Base-by-base conservation (phyloP, 2,113 vertebrate genomes). In the Gallinago undulata region DNA sequence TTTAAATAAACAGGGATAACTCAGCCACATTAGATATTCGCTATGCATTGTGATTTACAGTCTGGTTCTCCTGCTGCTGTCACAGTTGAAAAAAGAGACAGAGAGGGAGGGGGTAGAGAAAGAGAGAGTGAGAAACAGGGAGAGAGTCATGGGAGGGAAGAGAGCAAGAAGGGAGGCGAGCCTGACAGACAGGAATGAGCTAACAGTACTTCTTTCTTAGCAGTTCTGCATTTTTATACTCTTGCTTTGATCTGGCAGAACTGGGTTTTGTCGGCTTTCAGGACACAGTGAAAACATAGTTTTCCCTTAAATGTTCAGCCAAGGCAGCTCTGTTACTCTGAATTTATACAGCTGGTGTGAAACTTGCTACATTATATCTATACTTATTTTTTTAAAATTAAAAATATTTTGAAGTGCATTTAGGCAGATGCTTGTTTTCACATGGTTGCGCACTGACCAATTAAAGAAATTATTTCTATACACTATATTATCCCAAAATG, bases 41-140 rank as follows among this genome's bases (percentile, higher is more conserved):
- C 18, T 30, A 41, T 9, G 2, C 27, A 9, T 62, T 18, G 14
- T 87, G 45, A 56, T 74, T 66, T 89, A 19, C 10, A 73, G 7
- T 31, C 27, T 66, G 50, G 6, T 80, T 93, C 50, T 72, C 10
- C 12, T 37, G 21, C 28, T 53, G 28, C 14, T 47, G 11, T 21
- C 25, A 57, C 5, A 69, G 33, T 2, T 69, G 14, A 35, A 76
- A 69, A 62, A 63, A 68, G 56, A 51, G 30, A 37, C 2, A 21
- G 16, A n/a, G 33, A 21, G 18, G 6, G 39, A 22, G 2, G 3
- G 5, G 4, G 8, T 9, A 63, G 19, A 53, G 4, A 28, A 27
- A 64, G 18, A 35, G 6, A 7, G 30, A 77, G 3, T 17, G 37
- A 39, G 11, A 0, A 5, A 50, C 21, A 1, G 7, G 6, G 21